phyloP scores from a whole-genome alignment of 2,113 vertebrate species.

The Abramis brama region DNA sequence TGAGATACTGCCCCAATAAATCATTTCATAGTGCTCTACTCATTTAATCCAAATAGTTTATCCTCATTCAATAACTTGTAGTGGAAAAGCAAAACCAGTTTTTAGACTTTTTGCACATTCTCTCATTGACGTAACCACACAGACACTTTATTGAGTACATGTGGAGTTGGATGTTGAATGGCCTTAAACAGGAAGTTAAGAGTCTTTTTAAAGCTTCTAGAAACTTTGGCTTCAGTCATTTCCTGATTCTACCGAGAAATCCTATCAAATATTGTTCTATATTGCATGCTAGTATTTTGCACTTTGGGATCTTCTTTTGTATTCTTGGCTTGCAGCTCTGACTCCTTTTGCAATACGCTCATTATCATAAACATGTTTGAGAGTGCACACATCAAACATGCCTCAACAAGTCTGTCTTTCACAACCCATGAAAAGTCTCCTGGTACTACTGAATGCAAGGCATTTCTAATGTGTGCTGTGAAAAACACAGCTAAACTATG shows the following conservation, averaged over 20 bases:
- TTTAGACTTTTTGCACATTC: background rate
- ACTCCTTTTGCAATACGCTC: no score
- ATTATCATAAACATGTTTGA: slow-evolving; percentile 6
- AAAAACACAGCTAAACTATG: background rate
- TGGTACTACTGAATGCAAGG: background rate
- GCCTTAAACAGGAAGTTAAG: background rate
- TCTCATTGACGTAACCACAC: background rate
- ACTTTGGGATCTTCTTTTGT: background rate
- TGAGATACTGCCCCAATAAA: background rate
- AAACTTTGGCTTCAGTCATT: background rate
- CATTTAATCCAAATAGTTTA: background rate
- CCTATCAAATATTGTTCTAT: background rate
- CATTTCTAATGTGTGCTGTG: background rate
- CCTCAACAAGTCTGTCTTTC: slow-evolving; percentile 26
- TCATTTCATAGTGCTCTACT: background rate
- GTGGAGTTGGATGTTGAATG: background rate
- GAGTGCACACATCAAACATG: slow-evolving; percentile 19
- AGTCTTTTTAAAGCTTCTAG: background rate
- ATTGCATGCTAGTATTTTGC: background rate
- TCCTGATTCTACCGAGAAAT: background rate
- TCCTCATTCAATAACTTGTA: background rate
- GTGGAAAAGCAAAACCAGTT: no score
- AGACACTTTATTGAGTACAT: background rate
- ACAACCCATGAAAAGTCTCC: slow-evolving; percentile 3
- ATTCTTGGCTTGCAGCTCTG: background rate